Percentiles rank a stretch among this genome's conserved stretches.
Evolutionary conservation across 2,888 invertebrate species (phyloP).

Genomic region (Ophion obscuratus): DNA sequence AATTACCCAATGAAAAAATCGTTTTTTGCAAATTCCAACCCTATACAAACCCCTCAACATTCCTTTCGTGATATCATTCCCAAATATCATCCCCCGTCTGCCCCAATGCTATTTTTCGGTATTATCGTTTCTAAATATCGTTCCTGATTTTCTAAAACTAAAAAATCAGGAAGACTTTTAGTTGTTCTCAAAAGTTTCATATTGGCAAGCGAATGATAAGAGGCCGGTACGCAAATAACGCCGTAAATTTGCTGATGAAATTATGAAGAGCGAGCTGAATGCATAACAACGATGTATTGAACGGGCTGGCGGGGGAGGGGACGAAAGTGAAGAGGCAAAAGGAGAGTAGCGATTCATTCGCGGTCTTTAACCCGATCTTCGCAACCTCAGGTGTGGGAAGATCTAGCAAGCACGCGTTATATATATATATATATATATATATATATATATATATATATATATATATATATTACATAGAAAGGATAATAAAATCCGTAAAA

Average conservation of each 20-base stretch:
- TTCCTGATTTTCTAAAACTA: neutral
- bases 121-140: neutral
- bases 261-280: conserved; percentile 38
- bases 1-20: too few relatives aligned
- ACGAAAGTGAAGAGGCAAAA: conserved; percentile 21
- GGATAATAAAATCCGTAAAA: conserved; percentile 70
- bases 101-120: neutral
- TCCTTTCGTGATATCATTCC: neutral
- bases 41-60: neutral
- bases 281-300: conserved; percentile 39
- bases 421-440: neutral
- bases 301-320: neutral
- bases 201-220: neutral
- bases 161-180: neutral
- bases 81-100: neutral
- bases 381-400: conserved; percentile 22
- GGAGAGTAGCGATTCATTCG: conserved; percentile 28
- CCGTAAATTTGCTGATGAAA: conserved; percentile 15
- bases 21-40: neutral
- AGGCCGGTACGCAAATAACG: conserved; percentile 1
- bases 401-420: neutral
- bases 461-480: neutral
- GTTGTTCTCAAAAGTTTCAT: neutral
- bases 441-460: neutral
- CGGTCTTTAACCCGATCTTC: conserved; percentile 49